These are phyloP conservation scores for Cordilura impudica DNA, from an alignment of 2,888 invertebrate species.

Conservation along the genomic window DNA sequence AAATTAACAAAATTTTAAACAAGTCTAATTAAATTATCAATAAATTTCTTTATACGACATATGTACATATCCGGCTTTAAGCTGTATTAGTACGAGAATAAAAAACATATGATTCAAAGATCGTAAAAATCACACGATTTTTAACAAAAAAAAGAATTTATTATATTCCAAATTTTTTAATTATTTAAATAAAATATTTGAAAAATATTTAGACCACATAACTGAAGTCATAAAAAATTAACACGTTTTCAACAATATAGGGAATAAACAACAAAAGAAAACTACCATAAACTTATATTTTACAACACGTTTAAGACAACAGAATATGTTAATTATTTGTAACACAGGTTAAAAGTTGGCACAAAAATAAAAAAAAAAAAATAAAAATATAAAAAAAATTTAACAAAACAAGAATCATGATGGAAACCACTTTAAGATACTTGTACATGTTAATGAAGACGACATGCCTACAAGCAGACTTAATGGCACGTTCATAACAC, in stretches of 20 bases:
- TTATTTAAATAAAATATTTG: background rate
- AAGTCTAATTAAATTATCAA: too few species aligned
- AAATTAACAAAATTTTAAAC: too few species aligned
- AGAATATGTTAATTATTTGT: constrained; percentile 31
- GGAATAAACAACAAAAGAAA: background rate
- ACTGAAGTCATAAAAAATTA: constrained; percentile 12
- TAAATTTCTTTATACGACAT: too few species aligned
- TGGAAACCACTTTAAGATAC: constrained; percentile 40
- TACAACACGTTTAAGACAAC: background rate
- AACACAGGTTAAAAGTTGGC: constrained; percentile 17
- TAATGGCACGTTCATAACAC: constrained; percentile 27
- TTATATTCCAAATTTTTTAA: too few species aligned
- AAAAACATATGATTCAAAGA: background rate
- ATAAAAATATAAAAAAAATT: background rate
- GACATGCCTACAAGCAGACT: constrained; percentile 41
- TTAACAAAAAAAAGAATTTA: too few species aligned
- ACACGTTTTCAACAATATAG: background rate
- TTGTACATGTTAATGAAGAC: constrained; percentile 52
- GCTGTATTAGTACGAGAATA: too few species aligned
- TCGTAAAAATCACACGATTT: background rate
- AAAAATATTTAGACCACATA: background rate
- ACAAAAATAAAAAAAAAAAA: background rate
- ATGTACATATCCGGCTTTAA: too few species aligned
- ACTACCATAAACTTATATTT: background rate
- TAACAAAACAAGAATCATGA: constrained; percentile 21